Conservation (phyloP, 2,797 vertebrate genomes). For the Florisuga fusca region DNA sequence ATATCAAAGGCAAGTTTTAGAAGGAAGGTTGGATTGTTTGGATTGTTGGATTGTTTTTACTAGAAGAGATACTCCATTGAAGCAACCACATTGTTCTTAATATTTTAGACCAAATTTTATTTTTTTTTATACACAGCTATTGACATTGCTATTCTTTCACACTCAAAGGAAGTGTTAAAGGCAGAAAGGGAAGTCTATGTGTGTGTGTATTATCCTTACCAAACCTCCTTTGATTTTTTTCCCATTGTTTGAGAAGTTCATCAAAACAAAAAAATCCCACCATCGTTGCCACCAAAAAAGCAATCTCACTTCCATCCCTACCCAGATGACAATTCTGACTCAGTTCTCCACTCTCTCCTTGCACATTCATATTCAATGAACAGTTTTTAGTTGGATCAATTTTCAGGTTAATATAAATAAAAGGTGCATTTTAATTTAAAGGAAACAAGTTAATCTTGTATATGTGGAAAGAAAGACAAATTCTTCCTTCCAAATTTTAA, state of each 20-base stretch:
- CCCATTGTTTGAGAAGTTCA: neutral
- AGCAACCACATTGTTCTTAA: neutral
- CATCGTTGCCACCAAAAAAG: neutral
- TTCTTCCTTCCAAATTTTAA: neutral
- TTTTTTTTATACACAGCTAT: neutral
- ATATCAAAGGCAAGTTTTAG: neutral
- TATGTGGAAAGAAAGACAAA: neutral
- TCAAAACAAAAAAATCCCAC: neutral
- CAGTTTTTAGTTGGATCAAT: neutral
- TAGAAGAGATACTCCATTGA: neutral
- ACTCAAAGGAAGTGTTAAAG: neutral
- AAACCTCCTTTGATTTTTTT: neutral
- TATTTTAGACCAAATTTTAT: neutral
- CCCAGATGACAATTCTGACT: neutral
- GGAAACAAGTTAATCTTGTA: neutral
- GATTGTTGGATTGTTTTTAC: neutral
- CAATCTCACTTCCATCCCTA: neutral
- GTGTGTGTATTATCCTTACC: neutral
- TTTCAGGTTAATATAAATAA: neutral
- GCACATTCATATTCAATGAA: neutral
- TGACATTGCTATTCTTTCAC: neutral
- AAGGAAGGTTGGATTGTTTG: neutral
- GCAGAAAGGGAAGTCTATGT: neutral
- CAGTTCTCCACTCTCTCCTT: neutral
- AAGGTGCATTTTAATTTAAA: neutral